phyloP scores from a whole-genome alignment of 2,797 vertebrate species.

The Lutjanus argentimaculatus region DNA sequence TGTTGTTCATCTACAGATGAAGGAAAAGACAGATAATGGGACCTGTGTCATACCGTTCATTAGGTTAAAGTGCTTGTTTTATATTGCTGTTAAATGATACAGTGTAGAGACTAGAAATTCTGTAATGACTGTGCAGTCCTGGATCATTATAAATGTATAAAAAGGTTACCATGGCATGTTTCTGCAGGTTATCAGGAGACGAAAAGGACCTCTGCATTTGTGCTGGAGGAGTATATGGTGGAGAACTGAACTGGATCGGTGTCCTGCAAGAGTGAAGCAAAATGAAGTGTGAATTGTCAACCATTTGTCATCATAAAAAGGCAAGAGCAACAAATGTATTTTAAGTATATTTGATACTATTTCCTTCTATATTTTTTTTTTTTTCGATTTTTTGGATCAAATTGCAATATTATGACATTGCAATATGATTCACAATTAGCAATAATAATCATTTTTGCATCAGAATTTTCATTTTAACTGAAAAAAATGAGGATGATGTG shows the following conservation, averaged over 20 bases:
- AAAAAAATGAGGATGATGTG: no score
- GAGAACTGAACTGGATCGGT: constrained; percentile 69
- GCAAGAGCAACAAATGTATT: background rate
- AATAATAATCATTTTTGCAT: no score
- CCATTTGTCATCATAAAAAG: background rate
- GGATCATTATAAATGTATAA: background rate
- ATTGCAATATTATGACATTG: no score
- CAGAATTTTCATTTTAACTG: no score
- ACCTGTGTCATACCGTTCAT: background rate
- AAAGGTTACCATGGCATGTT: constrained; percentile 88
- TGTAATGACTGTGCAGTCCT: background rate
- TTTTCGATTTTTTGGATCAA: no score
- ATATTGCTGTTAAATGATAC: background rate
- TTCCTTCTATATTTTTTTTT: no score
- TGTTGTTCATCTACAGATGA: constrained; percentile 87
- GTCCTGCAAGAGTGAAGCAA: constrained; percentile 56
- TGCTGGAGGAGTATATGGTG: constrained; percentile 75
- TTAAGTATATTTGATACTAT: no score
- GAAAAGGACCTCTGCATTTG: constrained; percentile 85
- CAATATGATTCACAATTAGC: no score
- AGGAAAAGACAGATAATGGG: background rate
- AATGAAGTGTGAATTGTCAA: background rate
- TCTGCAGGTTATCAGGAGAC: constrained; percentile 89
- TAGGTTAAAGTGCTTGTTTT: background rate
- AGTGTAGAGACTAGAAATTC: background rate